These are phyloP conservation scores for Bilobella aurantiaca DNA, from an alignment of 1,140 invertebrate genomes.

Conservation along the genomic window DNA sequence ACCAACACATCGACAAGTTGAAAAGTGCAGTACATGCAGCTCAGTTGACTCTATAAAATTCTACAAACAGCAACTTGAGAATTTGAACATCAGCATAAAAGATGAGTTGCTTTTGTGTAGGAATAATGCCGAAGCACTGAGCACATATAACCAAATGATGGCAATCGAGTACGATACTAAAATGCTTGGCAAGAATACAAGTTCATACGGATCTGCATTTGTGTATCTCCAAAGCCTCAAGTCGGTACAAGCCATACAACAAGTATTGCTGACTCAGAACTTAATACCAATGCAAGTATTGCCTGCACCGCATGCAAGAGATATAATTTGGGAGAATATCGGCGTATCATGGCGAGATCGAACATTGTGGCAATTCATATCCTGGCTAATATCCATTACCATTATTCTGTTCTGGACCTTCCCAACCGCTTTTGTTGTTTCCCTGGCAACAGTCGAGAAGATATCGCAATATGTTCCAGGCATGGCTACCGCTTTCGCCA, in stretches of 20 bases:
- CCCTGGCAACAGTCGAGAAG: background rate
- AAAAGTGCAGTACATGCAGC: too few species aligned
- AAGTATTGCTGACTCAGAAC: background rate
- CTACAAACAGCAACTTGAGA: background rate
- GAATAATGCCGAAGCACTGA: too few species aligned
- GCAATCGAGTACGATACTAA: too few species aligned
- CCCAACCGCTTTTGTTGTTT: background rate
- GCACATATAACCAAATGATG: too few species aligned
- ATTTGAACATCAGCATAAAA: too few species aligned
- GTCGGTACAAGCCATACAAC: background rate
- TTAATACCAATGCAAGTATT: background rate
- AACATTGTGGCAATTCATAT: background rate
- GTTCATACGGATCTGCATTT: background rate
- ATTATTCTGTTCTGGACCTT: slow-evolving; percentile 7
- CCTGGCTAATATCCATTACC: background rate
- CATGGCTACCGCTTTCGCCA: background rate
- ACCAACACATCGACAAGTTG: background rate
- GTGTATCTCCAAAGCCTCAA: background rate
- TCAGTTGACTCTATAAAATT: background rate
- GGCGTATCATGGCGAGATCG: background rate
- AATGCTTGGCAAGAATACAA: too few species aligned
- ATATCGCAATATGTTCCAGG: background rate
- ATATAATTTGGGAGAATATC: slow-evolving; percentile 3
- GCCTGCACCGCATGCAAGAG: background rate
- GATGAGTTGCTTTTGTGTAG: too few species aligned